These are phyloP conservation scores for Picathartes gymnocephalus DNA, from an alignment of 2,113 vertebrate species.

Conservation along the genomic window DNA sequence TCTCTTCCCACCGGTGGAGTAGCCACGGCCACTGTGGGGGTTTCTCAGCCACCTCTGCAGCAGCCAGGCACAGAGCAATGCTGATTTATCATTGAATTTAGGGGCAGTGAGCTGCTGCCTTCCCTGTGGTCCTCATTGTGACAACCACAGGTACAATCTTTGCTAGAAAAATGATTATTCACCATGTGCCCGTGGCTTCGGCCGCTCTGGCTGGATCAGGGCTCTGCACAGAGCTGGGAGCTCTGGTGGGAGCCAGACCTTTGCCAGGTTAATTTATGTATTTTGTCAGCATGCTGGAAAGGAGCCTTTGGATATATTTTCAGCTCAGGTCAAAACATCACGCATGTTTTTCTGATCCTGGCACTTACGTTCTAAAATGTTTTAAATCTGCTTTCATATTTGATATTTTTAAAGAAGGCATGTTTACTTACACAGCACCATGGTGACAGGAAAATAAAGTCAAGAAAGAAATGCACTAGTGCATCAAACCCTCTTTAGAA, in stretches of 20 bases:
- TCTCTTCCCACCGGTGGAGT: background rate
- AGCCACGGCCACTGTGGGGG: background rate
- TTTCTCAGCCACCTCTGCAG: background rate
- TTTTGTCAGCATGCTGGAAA: constrained; percentile 52
- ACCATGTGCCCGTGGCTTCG: fast-evolving
- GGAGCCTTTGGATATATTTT: constrained; percentile 51
- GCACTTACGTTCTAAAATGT: background rate
- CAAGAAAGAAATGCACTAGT: background rate
- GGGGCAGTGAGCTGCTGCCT: background rate
- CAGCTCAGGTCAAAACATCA: constrained; percentile 49
- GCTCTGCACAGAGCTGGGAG: background rate
- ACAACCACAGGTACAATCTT: background rate
- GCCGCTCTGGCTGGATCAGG: background rate
- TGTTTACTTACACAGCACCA: constrained; percentile 12
- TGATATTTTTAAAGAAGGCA: constrained; percentile 4
- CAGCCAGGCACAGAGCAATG: background rate
- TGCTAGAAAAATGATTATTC: background rate
- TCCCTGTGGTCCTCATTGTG: background rate
- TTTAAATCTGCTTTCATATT: constrained; percentile 24
- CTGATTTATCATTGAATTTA: background rate
- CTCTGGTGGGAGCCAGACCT: constrained; percentile 13
- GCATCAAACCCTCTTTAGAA: background rate
- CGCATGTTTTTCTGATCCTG: constrained; percentile 22
- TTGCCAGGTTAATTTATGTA: constrained; percentile 37
- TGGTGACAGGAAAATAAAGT: background rate